Percentiles rank a stretch among this genome's conserved stretches.
These are phyloP conservation scores for Odontocerum albicorne DNA, from an alignment of 2,888 invertebrate genomes.

Conservation along the genomic window DNA sequence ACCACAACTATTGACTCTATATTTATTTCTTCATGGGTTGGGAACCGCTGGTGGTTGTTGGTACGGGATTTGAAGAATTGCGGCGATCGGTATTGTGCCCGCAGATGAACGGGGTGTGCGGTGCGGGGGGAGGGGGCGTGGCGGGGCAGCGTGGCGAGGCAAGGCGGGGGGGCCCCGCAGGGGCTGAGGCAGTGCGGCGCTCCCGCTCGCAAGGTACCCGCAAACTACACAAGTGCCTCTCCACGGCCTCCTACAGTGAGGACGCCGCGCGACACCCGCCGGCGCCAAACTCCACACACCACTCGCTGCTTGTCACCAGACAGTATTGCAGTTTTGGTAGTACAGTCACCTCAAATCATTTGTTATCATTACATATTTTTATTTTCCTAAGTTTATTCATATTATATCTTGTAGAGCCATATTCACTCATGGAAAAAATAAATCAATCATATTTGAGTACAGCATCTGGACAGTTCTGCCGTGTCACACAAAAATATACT, in stretches of 20 bases:
- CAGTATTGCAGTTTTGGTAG: conserved; percentile 96
- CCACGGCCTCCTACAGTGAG: conserved; percentile 83
- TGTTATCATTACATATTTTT: background rate
- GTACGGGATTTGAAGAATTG: background rate
- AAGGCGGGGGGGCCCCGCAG: conserved; percentile 40
- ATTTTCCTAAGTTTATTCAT: background rate
- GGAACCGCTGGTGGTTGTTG: too few relatives aligned
- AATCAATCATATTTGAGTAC: too few relatives aligned
- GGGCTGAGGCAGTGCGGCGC: conserved; percentile 67
- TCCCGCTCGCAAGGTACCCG: conserved; percentile 95
- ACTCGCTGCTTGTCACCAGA: conserved; percentile 79
- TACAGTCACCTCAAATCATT: conserved; percentile 67
- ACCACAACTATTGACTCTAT: too few relatives aligned
- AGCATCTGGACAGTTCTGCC: too few relatives aligned
- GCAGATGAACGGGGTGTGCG: conserved; percentile 80
- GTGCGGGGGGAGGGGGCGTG: conserved; percentile 49
- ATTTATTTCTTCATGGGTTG: too few relatives aligned
- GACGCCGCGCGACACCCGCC: conserved; percentile 58
- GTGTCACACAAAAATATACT: too few relatives aligned
- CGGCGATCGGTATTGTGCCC: conserved; percentile 41
- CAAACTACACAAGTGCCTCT: conserved; percentile 90
- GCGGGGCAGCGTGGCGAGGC: conserved; percentile 42
- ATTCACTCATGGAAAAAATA: too few relatives aligned
- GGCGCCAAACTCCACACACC: conserved; percentile 57
- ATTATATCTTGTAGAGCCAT: too few relatives aligned